phyloP scores from a whole-genome alignment of 2,888 invertebrate genomes.

The Plusia festucae region DNA sequence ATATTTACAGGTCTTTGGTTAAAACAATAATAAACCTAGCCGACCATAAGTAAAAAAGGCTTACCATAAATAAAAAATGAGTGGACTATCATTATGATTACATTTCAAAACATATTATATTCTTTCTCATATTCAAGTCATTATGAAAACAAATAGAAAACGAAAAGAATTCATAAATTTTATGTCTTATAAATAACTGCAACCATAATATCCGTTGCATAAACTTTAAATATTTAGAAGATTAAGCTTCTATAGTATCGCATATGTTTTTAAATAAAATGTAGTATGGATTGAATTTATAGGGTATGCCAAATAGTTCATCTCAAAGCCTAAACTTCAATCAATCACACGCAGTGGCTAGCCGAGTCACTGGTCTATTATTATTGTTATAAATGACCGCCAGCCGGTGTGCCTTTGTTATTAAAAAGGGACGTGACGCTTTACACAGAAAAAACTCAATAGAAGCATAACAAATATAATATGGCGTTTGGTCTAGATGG shows the following conservation, averaged over 20 bases:
- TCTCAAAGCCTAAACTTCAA: slow-evolving; percentile 54
- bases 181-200: no score
- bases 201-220: neutral
- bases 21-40: no score
- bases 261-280: neutral
- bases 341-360: slow-evolving; percentile 66
- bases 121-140: no score
- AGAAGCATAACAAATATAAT: slow-evolving; percentile 28
- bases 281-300: neutral
- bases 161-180: no score
- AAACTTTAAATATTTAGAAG: neutral
- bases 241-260: neutral
- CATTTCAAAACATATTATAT: no score
- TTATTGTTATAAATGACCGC: slow-evolving; percentile 53
- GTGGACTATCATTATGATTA: no score
- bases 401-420: slow-evolving; percentile 44
- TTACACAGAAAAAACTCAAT: slow-evolving; percentile 41
- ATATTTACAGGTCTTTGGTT: neutral
- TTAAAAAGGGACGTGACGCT: slow-evolving; percentile 35
- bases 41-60: no score
- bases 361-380: slow-evolving; percentile 42
- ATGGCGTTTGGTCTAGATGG: slow-evolving; percentile 11
- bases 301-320: slow-evolving; percentile 13
- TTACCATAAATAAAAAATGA: no score
- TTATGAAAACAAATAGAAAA: no score